A percentile compares a stretch with the other conserved stretches of the same genome.
These are phyloP conservation scores for Rhyacophila evoluta DNA, from an alignment of 2,888 invertebrate genomes.

Conservation along the genomic window DNA sequence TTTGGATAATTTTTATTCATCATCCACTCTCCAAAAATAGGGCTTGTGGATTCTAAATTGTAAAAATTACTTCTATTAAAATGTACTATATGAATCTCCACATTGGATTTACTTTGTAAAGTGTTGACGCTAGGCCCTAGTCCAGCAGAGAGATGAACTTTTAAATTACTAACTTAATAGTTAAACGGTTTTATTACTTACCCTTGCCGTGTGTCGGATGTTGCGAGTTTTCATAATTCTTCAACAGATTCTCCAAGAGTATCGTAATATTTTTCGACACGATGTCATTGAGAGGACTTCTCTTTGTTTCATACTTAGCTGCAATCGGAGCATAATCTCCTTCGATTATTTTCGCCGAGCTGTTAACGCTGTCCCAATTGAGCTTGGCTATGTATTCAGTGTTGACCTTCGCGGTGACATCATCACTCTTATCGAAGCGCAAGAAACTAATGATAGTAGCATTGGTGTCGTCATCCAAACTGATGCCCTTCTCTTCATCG, in stretches of 20 bases:
- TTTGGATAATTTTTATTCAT: too few species aligned
- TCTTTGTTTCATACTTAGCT: slow-evolving; percentile 58
- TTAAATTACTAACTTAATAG: too few species aligned
- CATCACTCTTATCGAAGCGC: slow-evolving; percentile 46
- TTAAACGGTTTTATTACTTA: too few species aligned
- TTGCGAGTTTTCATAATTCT: slow-evolving; percentile 91
- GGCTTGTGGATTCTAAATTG: too few species aligned
- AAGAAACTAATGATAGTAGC: slow-evolving; percentile 52
- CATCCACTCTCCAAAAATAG: too few species aligned
- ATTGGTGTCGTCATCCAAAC: slow-evolving; percentile 48
- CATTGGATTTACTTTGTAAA: too few species aligned
- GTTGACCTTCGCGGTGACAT: slow-evolving; percentile 21
- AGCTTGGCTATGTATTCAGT: slow-evolving; percentile 48
- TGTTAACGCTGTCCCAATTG: slow-evolving; percentile 51
- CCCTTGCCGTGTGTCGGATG: slow-evolving; percentile 91
- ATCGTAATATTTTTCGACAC: slow-evolving; percentile 88
- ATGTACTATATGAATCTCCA: too few species aligned
- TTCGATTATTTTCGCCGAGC: slow-evolving; percentile 42
- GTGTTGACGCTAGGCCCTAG: too few species aligned
- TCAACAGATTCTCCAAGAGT: slow-evolving; percentile 86
- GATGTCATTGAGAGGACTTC: slow-evolving; percentile 75
- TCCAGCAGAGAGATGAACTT: too few species aligned
- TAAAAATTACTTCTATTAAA: too few species aligned
- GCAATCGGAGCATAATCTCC: slow-evolving; percentile 17
- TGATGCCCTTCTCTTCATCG: slow-evolving; percentile 40